phyloP scores from a whole-genome alignment of 2,888 invertebrate species.

The Machimus rusticus region DNA sequence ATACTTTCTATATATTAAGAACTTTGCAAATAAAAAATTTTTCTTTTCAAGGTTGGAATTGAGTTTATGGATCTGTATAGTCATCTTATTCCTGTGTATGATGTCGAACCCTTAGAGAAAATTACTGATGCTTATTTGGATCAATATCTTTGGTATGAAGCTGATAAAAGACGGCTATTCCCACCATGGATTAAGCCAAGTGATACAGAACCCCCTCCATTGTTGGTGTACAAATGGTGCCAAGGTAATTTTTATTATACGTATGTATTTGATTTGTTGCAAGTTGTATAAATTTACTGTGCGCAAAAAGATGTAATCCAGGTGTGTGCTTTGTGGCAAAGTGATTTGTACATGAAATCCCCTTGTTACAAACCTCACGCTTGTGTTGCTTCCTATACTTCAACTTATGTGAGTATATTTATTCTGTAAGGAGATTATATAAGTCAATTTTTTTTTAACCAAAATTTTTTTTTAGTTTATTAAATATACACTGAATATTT shows the following conservation, averaged over 20 bases:
- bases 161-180: conserved; percentile 94
- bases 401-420: background rate
- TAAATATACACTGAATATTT: background rate
- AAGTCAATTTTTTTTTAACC: too few species aligned
- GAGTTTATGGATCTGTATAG: conserved; percentile 99
- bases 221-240: conserved; percentile 97
- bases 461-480: background rate
- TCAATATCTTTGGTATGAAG: conserved; percentile 99
- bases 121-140: conserved; percentile 99
- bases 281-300: background rate
- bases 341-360: conserved; percentile 70
- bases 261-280: background rate
- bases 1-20: background rate
- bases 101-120: conserved; percentile 98
- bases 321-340: conserved; percentile 73
- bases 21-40: background rate
- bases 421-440: background rate
- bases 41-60: conserved; percentile 79
- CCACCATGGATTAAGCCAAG: conserved; percentile 99
- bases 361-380: conserved; percentile 77
- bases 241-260: conserved; percentile 74
- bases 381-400: conserved; percentile 57
- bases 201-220: conserved; percentile 94
- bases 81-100: conserved; percentile 98
- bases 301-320: conserved; percentile 57